These are phyloP conservation scores for Danio choprae DNA, from an alignment of 2,797 vertebrate genomes.

Conservation along the genomic window DNA sequence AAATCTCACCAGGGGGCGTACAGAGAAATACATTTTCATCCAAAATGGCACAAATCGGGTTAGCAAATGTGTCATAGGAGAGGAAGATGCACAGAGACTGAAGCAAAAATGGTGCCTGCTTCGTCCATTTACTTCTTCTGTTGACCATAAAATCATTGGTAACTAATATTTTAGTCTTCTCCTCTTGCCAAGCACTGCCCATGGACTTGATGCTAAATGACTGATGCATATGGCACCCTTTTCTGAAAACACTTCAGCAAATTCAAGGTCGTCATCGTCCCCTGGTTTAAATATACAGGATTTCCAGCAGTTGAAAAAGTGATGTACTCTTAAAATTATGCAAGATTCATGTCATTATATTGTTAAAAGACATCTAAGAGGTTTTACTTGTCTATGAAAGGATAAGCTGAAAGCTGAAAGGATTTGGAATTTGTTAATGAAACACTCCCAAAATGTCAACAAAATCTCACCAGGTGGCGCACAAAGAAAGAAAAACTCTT, in stretches of 20 bases:
- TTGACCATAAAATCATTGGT: too few species aligned
- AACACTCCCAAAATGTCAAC: constrained; percentile 36
- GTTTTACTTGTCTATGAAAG: constrained; percentile 43
- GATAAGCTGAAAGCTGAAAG: constrained; percentile 23
- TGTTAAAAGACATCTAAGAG: too few species aligned
- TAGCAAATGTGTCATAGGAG: constrained; percentile 7
- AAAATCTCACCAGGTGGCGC: constrained; percentile 1
- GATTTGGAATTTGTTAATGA: constrained; percentile 43
- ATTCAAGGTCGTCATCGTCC: too few species aligned
- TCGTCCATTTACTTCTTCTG: not conserved
- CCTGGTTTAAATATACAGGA: too few species aligned
- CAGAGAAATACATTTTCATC: constrained; percentile 15
- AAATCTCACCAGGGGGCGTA: constrained; percentile 3
- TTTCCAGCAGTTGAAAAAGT: too few species aligned
- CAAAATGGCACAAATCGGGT: constrained; percentile 7
- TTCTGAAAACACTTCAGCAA: too few species aligned
- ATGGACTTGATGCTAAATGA: too few species aligned
- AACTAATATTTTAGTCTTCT: too few species aligned
- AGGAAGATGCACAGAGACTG: constrained; percentile 18
- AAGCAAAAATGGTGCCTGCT: constrained; percentile 42
- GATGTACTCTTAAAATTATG: too few species aligned
- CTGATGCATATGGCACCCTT: too few species aligned
- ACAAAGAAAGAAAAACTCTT: constrained; percentile 21
- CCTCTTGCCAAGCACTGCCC: too few species aligned
- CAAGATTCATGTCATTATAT: too few species aligned